Conservation (phyloP, 2,797 vertebrate genomes). For the Hippocampus kuda region DNA sequence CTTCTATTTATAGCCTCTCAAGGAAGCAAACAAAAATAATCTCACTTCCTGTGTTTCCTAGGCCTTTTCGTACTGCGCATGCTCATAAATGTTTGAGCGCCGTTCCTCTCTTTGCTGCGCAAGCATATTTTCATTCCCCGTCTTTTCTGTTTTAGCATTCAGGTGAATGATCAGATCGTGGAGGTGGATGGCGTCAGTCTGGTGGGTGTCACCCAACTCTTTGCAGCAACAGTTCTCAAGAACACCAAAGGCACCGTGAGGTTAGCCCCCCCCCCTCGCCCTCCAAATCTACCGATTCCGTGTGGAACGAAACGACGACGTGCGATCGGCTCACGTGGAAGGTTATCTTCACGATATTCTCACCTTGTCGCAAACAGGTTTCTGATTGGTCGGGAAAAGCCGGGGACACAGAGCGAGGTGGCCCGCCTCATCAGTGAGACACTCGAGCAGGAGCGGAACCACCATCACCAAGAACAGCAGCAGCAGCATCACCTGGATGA, state of each 20-base stretch:
- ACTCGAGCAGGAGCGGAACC: constrained; percentile 82
- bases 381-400: constrained; percentile 86
- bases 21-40: constrained; percentile 30
- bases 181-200: constrained; percentile 86
- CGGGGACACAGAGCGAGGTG: constrained; percentile 84
- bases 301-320: not conserved
- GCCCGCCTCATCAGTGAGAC: constrained; percentile 89
- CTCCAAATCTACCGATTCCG: constrained; percentile 7
- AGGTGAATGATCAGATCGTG: constrained; percentile 92
- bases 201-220: constrained; percentile 86
- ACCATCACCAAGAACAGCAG: constrained; percentile 62
- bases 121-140: not conserved
- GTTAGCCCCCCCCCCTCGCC: constrained; percentile 51
- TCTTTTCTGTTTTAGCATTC: constrained; percentile 69
- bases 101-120: not conserved
- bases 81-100: not conserved
- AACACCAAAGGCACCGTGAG: constrained; percentile 88
- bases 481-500: constrained; percentile 73
- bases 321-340: not conserved
- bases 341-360: not conserved
- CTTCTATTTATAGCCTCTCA: constrained; percentile 40
- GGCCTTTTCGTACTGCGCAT: constrained; percentile 14
- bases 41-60: constrained; percentile 24
- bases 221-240: constrained; percentile 89
- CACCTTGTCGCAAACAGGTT: constrained; percentile 62